Percentiles rank a stretch among this genome's conserved stretches.
Conservation (phyloP, 1,140 invertebrate genomes). For the Cydia splendana region DNA sequence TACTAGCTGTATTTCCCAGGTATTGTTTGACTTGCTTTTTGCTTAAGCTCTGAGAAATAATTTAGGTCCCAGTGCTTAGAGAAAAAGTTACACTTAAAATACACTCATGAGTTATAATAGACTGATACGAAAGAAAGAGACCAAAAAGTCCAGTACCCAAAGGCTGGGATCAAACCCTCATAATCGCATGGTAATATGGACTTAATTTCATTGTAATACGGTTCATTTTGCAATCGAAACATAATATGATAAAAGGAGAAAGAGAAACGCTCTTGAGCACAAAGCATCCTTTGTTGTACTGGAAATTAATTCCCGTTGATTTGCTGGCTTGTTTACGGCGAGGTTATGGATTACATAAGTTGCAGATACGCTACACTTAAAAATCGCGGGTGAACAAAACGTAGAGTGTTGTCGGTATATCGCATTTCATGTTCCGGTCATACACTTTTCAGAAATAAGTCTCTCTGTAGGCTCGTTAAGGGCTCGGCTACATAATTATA, state of each 20-base stretch:
- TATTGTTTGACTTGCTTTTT: not conserved
- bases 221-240: not conserved
- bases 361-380: not conserved
- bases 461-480: too few relatives aligned
- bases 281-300: not conserved
- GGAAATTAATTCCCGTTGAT: constrained; percentile 17
- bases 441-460: too few relatives aligned
- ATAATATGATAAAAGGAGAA: not conserved
- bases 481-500: too few relatives aligned
- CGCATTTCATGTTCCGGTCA: too few relatives aligned
- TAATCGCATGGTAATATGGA: not conserved
- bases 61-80: too few relatives aligned
- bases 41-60: too few relatives aligned
- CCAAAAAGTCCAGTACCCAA: too few relatives aligned
- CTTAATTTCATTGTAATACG: not conserved
- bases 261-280: not conserved
- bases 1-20: not conserved
- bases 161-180: too few relatives aligned
- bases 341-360: not conserved
- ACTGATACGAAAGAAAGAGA: too few relatives aligned
- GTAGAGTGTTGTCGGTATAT: not conserved
- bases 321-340: constrained; percentile 14
- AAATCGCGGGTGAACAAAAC: too few relatives aligned
- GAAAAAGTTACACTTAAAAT: too few relatives aligned
- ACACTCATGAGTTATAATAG: too few relatives aligned